phyloP scores from a whole-genome alignment of 2,888 invertebrate genomes.

The Laothoe populi region DNA sequence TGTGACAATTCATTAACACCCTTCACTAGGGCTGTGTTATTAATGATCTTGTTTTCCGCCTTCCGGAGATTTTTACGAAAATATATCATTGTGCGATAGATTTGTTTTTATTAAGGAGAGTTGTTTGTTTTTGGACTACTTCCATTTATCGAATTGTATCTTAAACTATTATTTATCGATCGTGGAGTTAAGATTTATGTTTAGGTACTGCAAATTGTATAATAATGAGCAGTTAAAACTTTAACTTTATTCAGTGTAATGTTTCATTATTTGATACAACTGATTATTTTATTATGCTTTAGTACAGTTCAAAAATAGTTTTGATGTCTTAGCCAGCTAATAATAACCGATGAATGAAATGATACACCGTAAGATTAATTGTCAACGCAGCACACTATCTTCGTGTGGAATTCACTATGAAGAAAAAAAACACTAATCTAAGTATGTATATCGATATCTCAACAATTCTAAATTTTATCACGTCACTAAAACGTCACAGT shows the following conservation, averaged over 20 bases:
- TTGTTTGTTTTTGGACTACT: background rate
- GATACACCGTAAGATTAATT: background rate
- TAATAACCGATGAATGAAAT: background rate
- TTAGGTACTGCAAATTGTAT: too few relatives aligned
- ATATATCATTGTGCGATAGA: background rate
- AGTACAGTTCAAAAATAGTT: background rate
- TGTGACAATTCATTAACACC: conserved; percentile 48
- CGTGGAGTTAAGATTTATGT: too few relatives aligned
- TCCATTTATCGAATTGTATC: background rate
- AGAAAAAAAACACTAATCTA: background rate
- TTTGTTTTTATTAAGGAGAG: background rate
- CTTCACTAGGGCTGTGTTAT: conserved; percentile 38
- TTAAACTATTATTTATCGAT: too few relatives aligned
- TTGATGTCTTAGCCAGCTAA: background rate
- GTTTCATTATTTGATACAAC: too few relatives aligned
- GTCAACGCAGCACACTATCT: background rate
- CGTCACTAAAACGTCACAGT: conserved; percentile 7
- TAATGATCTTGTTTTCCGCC: conserved; percentile 47
- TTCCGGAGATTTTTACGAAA: conserved; percentile 28
- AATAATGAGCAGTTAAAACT: too few relatives aligned
- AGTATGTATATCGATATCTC: background rate
- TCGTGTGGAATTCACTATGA: background rate
- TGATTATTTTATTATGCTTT: too few relatives aligned
- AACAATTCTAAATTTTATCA: background rate
- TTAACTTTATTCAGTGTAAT: too few relatives aligned